Percentiles rank a stretch among this genome's conserved stretches.
These are phyloP conservation scores for Trichopoda pennipes DNA, from an alignment of 2,888 invertebrate genomes.

Conservation along the genomic window DNA sequence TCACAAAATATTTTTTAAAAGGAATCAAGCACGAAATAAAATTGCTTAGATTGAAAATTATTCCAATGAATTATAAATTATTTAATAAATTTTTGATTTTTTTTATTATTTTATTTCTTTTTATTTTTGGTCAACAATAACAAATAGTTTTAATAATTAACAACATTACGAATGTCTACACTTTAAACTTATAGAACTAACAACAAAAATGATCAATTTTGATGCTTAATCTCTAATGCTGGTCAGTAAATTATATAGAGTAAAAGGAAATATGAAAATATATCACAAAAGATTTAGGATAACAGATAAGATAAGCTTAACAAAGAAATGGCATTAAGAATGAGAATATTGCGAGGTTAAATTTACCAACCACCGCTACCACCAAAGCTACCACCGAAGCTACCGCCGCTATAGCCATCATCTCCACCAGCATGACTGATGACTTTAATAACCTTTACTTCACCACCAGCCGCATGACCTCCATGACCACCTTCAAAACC, in stretches of 20 bases:
- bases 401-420: conserved; percentile 35
- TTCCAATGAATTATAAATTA: too few relatives aligned
- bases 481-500: conserved; percentile 28
- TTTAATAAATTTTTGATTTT: not conserved
- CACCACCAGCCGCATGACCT: conserved; percentile 58
- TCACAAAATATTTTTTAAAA: too few relatives aligned
- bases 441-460: conserved; percentile 71
- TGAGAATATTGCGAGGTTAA: not conserved
- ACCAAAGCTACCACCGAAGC: conserved; percentile 54
- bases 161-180: conserved; percentile 71
- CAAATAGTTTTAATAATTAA: conserved; percentile 55
- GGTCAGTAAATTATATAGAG: not conserved
- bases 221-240: not conserved
- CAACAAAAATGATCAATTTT: conserved; percentile 46
- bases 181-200: conserved; percentile 58
- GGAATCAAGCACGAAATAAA: too few relatives aligned
- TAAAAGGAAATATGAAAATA: conserved; percentile 34
- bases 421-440: conserved; percentile 63
- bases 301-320: conserved; percentile 22
- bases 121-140: conserved; percentile 64
- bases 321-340: conserved; percentile 32
- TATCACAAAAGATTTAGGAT: conserved; percentile 58
- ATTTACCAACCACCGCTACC: conserved; percentile 50
- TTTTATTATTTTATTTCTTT: conserved; percentile 1
- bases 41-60: too few relatives aligned